These are phyloP conservation scores for Helicoverpa armigera DNA, from an alignment of 1,140 invertebrate genomes.

Conservation along the genomic window DNA sequence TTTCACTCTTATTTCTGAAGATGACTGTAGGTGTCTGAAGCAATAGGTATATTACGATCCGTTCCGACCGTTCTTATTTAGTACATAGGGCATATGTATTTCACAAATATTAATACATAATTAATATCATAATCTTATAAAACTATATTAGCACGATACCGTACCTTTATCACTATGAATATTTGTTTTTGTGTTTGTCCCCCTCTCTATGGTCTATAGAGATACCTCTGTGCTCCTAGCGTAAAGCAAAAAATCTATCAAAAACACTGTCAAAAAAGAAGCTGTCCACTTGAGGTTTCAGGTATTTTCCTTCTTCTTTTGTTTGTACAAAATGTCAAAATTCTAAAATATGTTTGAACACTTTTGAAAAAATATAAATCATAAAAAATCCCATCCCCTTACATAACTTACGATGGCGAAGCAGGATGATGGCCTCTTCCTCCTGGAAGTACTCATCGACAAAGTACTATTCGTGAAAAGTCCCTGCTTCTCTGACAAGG, in stretches of 20 bases:
- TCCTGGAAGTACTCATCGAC: conserved; percentile 87
- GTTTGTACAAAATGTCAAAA: conserved; percentile 71
- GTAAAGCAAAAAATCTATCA: not conserved
- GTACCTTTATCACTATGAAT: no score
- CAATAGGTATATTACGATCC: no score
- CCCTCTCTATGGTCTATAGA: not conserved
- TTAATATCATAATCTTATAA: no score
- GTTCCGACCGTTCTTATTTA: no score
- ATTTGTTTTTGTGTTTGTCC: no score
- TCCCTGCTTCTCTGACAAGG: conserved; percentile 79
- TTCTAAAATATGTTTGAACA: conserved; percentile 65
- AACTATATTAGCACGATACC: no score
- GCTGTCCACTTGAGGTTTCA: conserved; percentile 1
- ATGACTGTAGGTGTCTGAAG: no score
- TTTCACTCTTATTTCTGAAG: no score
- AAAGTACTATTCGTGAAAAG: conserved; percentile 82
- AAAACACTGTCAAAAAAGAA: no score
- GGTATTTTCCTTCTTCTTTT: conserved; percentile 62
- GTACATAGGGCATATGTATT: no score
- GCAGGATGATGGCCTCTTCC: conserved; percentile 86
- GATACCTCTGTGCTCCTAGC: not conserved
- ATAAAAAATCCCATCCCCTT: conserved; percentile 74
- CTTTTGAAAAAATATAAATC: conserved; percentile 65
- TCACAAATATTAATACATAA: no score
- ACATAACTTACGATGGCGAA: conserved; percentile 77